Conservation (phyloP, 2,113 vertebrate genomes). For the Thamnaconus septentrionalis region DNA sequence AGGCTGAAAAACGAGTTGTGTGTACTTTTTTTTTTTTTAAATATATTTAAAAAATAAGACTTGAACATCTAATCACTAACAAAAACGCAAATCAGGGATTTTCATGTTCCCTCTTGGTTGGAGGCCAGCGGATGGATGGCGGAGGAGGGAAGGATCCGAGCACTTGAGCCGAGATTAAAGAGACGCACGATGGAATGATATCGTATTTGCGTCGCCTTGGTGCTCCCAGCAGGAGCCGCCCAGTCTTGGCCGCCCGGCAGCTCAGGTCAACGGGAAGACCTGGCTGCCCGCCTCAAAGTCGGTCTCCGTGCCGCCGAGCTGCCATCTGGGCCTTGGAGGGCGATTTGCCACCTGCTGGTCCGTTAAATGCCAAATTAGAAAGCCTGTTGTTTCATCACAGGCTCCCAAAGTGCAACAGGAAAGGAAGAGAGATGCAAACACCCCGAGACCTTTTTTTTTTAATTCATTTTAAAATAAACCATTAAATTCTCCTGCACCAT, state of each 20-base stretch:
- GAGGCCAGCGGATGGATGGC: constrained; percentile 5
- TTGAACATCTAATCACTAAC: no score
- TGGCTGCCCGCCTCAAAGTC: constrained; percentile 46
- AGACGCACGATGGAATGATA: constrained; percentile 50
- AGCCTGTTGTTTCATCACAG: constrained; percentile 61
- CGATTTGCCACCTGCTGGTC: constrained; percentile 65
- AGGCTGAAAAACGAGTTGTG: no score
- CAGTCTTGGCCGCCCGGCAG: constrained; percentile 26
- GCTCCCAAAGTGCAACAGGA: constrained; percentile 20
- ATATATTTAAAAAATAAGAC: no score
- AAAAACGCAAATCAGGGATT: no score
- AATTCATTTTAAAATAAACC: constrained; percentile 8
- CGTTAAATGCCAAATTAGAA: constrained; percentile 66
- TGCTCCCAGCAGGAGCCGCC: constrained; percentile 42
- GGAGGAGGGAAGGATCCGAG: constrained; percentile 38
- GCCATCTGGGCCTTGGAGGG: constrained; percentile 44
- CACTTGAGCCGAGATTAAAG: constrained; percentile 55
- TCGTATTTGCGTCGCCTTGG: constrained; percentile 46
- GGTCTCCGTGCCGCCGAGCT: constrained; percentile 24
- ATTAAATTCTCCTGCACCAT: constrained; percentile 35
- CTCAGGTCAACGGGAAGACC: constrained; percentile 53
- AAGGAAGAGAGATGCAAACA: constrained; percentile 37
- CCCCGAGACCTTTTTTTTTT: constrained; percentile 38
- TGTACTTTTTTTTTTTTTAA: no score
- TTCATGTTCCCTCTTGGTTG: background rate